Percentiles rank a stretch among this genome's conserved stretches.
These are phyloP conservation scores for Orthonyx spaldingii DNA, from an alignment of 2,113 vertebrate genomes.

Conservation along the genomic window DNA sequence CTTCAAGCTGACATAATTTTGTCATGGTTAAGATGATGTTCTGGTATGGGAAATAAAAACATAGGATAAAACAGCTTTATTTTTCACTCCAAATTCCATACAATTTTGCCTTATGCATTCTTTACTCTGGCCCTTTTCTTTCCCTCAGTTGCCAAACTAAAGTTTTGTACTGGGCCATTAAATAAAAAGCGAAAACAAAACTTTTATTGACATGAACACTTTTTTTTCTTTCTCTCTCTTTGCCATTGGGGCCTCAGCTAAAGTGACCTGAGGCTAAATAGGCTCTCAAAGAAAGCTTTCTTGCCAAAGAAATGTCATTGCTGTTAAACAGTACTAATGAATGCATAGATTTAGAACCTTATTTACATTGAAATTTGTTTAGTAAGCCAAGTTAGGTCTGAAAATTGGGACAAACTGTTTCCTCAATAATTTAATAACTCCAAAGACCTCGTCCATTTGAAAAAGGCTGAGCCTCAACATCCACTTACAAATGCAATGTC, in stretches of 20 bases:
- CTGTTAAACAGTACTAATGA: conserved; percentile 57
- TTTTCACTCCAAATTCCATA: not conserved
- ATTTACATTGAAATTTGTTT: conserved; percentile 71
- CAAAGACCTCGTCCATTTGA: conserved; percentile 56
- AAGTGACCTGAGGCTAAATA: conserved; percentile 52
- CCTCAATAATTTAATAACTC: conserved; percentile 67
- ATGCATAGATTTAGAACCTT: conserved; percentile 64
- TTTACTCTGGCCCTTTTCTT: not conserved
- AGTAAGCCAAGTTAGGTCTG: conserved; percentile 60
- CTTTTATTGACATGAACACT: conserved; percentile 39
- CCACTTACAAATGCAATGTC: conserved; percentile 70
- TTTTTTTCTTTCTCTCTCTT: not conserved
- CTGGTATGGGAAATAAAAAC: not conserved
- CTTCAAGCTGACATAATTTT: not conserved
- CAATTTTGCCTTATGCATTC: not conserved
- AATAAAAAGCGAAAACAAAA: conserved; percentile 39
- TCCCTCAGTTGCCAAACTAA: not conserved
- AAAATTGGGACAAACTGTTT: conserved; percentile 66
- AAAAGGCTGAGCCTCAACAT: conserved; percentile 49
- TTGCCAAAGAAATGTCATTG: conserved; percentile 62
- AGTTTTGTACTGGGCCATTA: not conserved
- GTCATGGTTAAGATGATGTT: not conserved
- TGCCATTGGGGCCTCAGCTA: conserved; percentile 1
- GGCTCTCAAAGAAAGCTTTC: conserved; percentile 50
- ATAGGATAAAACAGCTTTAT: not conserved